Conservation (phyloP, 2,113 vertebrate species). For the Notiomystis cincta region DNA sequence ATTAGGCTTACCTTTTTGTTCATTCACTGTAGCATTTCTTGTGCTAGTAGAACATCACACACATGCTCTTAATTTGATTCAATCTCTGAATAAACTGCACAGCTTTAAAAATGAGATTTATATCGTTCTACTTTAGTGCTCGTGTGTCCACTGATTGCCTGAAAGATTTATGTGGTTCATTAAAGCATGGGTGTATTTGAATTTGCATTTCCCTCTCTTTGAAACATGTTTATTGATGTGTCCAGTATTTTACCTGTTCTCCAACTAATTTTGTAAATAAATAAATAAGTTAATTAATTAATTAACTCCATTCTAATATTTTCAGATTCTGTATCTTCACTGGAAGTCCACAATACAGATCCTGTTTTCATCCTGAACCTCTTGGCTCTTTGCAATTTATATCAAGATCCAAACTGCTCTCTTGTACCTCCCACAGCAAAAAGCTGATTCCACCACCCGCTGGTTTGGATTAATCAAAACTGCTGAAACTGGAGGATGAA, state of each 20-base stretch:
- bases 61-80: neutral
- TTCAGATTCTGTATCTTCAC: neutral
- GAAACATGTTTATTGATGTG: neutral
- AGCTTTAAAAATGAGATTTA: neutral
- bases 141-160: neutral
- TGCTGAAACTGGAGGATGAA: neutral
- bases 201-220: neutral
- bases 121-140: neutral
- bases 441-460: neutral
- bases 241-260: neutral
- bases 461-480: neutral
- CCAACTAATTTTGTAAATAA: neutral
- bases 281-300: neutral
- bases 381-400: neutral
- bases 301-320: neutral
- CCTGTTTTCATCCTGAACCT: neutral
- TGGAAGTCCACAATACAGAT: neutral
- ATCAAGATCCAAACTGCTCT: neutral
- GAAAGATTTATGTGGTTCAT: neutral
- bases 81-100: neutral
- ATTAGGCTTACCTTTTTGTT: slow-evolving; percentile 34
- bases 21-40: slow-evolving; percentile 1
- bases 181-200: neutral
- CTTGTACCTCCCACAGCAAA: neutral
- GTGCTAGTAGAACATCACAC: neutral